Evolutionary conservation across 1,140 invertebrate genomes (phyloP).

Genomic region (Caenorhabditis inopinata): DNA sequence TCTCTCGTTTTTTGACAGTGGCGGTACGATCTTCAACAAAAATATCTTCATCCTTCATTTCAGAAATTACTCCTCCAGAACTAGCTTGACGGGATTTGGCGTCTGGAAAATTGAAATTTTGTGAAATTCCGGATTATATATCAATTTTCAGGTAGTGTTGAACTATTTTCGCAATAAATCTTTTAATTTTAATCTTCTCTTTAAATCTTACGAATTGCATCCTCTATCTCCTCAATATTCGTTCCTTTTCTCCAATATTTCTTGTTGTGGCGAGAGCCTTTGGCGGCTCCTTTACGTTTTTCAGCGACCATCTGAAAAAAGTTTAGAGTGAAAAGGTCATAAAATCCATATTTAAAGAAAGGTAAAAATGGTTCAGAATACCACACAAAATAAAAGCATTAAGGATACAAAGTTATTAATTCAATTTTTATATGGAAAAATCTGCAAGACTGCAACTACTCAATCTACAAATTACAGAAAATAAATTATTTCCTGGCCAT

Average conservation of each 20-base stretch:
- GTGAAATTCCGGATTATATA: too few species aligned
- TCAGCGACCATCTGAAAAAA: neutral
- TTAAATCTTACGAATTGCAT: conserved; percentile 23
- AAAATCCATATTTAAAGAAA: neutral
- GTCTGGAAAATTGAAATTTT: neutral
- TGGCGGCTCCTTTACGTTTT: conserved; percentile 2
- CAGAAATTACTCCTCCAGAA: neutral
- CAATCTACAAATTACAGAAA: neutral
- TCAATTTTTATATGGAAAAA: neutral
- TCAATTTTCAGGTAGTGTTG: too few species aligned
- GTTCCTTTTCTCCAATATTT: conserved; percentile 37
- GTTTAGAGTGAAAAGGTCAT: neutral
- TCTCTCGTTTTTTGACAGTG: neutral
- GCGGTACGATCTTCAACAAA: conserved; percentile 11
- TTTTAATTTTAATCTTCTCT: too few species aligned
- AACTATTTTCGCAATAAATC: too few species aligned
- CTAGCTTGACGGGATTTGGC: neutral
- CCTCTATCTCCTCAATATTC: neutral
- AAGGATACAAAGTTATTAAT: neutral
- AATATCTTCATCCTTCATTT: conserved; percentile 22
- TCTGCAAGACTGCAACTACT: neutral
- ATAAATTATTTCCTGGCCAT: neutral
- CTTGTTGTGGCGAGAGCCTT: conserved; percentile 35
- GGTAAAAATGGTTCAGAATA: neutral
- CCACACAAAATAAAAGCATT: neutral